These are phyloP conservation scores for Himalopsyche kuldschensis DNA, from an alignment of 2,888 invertebrate species.

Conservation along the genomic window DNA sequence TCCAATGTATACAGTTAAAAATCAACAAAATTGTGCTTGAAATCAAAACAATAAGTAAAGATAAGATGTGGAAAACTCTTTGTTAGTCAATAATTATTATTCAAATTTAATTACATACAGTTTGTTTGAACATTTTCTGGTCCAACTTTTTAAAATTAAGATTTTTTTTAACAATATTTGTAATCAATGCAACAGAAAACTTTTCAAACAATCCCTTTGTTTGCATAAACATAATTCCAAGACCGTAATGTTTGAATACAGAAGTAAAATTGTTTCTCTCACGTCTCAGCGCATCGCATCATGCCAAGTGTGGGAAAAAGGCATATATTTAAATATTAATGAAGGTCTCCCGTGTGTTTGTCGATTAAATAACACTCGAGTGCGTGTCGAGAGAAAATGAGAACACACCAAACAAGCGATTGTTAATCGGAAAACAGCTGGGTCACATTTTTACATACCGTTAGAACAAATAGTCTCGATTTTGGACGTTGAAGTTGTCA, in stretches of 20 bases:
- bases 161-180: too few relatives aligned
- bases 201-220: neutral
- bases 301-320: constrained; percentile 25
- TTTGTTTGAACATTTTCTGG: too few relatives aligned
- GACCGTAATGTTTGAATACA: constrained; percentile 2
- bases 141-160: too few relatives aligned
- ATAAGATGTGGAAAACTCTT: too few relatives aligned
- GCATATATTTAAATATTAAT: constrained; percentile 27
- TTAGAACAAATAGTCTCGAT: neutral
- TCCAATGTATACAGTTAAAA: too few relatives aligned
- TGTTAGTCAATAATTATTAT: too few relatives aligned
- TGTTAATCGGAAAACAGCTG: neutral
- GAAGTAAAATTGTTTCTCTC: constrained; percentile 18
- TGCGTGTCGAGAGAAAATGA: neutral
- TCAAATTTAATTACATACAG: too few relatives aligned
- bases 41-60: too few relatives aligned
- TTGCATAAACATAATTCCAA: neutral
- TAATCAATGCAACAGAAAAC: neutral
- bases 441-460: neutral
- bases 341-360: constrained; percentile 1
- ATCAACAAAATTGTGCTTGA: too few relatives aligned
- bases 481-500: neutral
- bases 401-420: neutral
- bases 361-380: constrained; percentile 10
- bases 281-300: constrained; percentile 4